A percentile compares a stretch with the other conserved stretches of the same genome.
These are phyloP conservation scores for Sweltsa coloradensis DNA, from an alignment of 1,140 invertebrate species.

Conservation along the genomic window DNA sequence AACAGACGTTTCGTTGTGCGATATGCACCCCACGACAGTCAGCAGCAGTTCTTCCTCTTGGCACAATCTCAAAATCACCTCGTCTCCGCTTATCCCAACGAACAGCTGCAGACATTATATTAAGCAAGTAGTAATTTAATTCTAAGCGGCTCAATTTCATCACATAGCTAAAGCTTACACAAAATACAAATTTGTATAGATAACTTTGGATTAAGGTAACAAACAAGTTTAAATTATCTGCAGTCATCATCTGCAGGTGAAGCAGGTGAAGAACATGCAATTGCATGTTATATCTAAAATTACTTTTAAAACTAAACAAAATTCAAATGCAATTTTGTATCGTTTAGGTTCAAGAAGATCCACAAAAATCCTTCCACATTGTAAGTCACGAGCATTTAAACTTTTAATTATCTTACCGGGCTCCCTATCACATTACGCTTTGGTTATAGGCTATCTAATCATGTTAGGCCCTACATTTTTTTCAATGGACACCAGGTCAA, in stretches of 20 bases:
- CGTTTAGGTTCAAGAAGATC: too few relatives aligned
- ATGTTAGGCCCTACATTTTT: too few relatives aligned
- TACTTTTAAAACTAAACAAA: too few relatives aligned
- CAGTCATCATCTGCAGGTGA: conserved; percentile 5
- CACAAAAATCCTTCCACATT: too few relatives aligned
- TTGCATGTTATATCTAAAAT: too few relatives aligned
- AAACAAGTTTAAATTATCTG: conserved; percentile 22
- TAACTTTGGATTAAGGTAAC: conserved; percentile 11
- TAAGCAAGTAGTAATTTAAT: background rate
- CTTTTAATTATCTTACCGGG: too few relatives aligned
- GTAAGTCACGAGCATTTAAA: too few relatives aligned
- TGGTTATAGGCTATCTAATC: too few relatives aligned
- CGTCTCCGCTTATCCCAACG: conserved; percentile 8
- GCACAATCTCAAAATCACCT: conserved; percentile 29
- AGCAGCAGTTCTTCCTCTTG: conserved; percentile 38
- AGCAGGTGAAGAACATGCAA: too few relatives aligned
- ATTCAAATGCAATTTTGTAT: too few relatives aligned
- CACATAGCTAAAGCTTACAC: background rate
- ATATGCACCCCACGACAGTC: conserved; percentile 38
- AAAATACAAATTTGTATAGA: background rate
- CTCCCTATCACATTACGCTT: too few relatives aligned
- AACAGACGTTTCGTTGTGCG: conserved; percentile 42
- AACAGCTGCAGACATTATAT: conserved; percentile 10
- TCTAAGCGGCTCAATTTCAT: background rate
- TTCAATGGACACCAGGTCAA: too few relatives aligned